Conservation (phyloP, 2,113 vertebrate species). For the Nothoprocta perdicaria region DNA sequence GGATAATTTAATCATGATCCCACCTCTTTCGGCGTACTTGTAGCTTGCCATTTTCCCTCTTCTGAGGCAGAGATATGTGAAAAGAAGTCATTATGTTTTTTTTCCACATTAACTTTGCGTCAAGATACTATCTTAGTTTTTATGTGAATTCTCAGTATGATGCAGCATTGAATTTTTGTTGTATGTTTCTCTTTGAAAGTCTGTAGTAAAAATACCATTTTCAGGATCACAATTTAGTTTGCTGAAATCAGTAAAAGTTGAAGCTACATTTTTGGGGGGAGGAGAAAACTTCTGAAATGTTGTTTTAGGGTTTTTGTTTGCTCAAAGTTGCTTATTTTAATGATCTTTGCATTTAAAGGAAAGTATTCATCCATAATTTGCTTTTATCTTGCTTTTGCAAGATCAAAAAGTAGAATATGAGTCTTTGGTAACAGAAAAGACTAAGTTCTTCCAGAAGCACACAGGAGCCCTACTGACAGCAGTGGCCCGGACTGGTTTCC, state of each 20-base stretch:
- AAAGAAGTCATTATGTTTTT: not conserved
- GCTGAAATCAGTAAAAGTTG: not conserved
- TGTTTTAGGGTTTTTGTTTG: not conserved
- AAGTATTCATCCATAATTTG: not conserved
- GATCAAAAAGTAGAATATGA: not conserved
- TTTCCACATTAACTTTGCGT: not conserved
- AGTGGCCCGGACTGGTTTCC: not conserved
- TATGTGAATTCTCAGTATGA: not conserved
- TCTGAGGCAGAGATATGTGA: not conserved
- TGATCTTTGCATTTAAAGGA: not conserved
- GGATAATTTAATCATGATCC: not conserved
- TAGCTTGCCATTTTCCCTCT: not conserved
- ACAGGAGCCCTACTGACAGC: not conserved
- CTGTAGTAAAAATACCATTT: not conserved
- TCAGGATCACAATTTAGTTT: not conserved
- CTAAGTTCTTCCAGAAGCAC: not conserved
- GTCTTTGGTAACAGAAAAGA: not conserved
- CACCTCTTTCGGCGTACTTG: not conserved
- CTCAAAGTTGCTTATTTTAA: not conserved
- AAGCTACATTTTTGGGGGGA: not conserved
- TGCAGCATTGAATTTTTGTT: not conserved
- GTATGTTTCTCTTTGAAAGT: not conserved
- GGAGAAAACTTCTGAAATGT: not conserved
- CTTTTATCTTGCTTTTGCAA: not conserved
- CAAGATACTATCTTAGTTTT: not conserved